Percentiles rank a stretch among this genome's conserved stretches.
phyloP scores from a whole-genome alignment of 2,888 invertebrate species.

The Drosophila limbata region DNA sequence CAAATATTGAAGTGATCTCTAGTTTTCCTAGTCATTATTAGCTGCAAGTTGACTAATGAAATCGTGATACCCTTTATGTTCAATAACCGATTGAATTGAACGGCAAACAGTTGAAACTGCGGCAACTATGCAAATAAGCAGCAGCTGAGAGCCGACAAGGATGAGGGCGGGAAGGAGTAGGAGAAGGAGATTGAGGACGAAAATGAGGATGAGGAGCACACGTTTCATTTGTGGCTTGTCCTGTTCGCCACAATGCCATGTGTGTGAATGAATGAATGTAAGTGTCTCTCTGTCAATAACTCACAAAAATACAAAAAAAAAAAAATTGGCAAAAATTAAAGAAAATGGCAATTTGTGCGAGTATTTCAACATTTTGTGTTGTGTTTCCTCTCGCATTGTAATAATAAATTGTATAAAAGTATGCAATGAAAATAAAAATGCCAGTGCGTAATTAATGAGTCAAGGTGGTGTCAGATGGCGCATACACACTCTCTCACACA shows the following conservation, averaged over 20 bases:
- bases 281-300: conserved; percentile 62
- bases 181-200: neutral
- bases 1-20: neutral
- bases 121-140: conserved; percentile 58
- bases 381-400: conserved; percentile 54
- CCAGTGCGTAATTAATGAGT: conserved; percentile 80
- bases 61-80: conserved; percentile 30
- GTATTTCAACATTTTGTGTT: conserved; percentile 47
- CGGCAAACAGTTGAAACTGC: conserved; percentile 32
- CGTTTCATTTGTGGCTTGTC: conserved; percentile 76
- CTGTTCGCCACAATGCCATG: conserved; percentile 52
- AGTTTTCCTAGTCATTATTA: neutral
- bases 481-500: conserved; percentile 60
- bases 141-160: conserved; percentile 23
- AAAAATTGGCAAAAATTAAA: conserved; percentile 6
- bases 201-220: conserved; percentile 6
- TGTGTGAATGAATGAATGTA: conserved; percentile 16
- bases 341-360: conserved; percentile 56
- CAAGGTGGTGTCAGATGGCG: conserved; percentile 80
- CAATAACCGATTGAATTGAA: conserved; percentile 27
- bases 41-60: conserved; percentile 17
- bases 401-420: conserved; percentile 80
- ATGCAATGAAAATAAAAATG: conserved; percentile 81
- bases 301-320: conserved; percentile 54
- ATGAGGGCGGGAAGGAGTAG: too few relatives aligned